Conservation (phyloP, 2,888 invertebrate species). For the Ochropacha duplaris region DNA sequence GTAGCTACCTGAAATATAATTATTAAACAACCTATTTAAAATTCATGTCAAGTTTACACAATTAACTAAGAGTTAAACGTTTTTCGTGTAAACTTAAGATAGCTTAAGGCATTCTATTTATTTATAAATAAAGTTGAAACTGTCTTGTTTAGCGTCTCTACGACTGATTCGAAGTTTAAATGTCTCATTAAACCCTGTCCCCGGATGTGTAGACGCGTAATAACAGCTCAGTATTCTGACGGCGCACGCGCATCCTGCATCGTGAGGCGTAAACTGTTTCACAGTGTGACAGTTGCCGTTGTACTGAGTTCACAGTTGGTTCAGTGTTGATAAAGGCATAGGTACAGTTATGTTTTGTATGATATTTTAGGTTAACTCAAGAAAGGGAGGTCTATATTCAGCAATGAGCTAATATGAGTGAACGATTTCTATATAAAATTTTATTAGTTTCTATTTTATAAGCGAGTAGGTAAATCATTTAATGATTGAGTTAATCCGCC, state of each 20-base stretch:
- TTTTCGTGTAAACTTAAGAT: not conserved
- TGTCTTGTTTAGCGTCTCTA: not conserved
- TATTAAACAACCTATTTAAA: not conserved
- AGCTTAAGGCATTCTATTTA: not conserved
- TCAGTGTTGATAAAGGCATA: not conserved
- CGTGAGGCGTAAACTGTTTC: conserved; percentile 21
- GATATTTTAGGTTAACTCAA: too few relatives aligned
- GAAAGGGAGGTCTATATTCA: too few relatives aligned
- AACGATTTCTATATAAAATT: too few relatives aligned
- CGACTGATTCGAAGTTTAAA: not conserved
- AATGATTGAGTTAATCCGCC: too few relatives aligned
- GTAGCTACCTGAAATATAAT: not conserved
- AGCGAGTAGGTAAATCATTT: too few relatives aligned
- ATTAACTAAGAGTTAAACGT: conserved; percentile 9
- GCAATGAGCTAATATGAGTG: too few relatives aligned
- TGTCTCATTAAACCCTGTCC: conserved; percentile 4
- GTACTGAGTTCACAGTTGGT: not conserved
- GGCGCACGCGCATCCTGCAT: conserved; percentile 21
- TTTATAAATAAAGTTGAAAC: not conserved
- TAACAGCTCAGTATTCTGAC: conserved; percentile 16
- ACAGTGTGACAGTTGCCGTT: conserved; percentile 6
- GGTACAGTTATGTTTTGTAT: not conserved
- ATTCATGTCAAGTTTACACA: conserved; percentile 9
- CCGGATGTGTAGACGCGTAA: conserved; percentile 17
- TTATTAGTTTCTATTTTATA: too few relatives aligned